Percentiles rank a stretch among this genome's conserved stretches.
Conservation (phyloP, 2,888 invertebrate genomes). For the Xylocampa areola region DNA sequence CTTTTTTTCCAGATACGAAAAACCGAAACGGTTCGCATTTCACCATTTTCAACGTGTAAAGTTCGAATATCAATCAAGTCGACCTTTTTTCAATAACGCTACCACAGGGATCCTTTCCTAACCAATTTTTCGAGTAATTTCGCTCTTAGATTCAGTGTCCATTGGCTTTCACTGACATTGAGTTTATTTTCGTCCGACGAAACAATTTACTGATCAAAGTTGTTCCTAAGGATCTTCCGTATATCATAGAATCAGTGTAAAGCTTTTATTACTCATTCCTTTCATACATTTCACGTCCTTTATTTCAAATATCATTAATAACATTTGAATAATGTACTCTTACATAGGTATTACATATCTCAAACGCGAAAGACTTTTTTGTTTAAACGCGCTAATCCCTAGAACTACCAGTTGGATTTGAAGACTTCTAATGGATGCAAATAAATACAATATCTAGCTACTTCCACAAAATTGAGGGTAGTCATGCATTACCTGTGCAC, state of each 20-base stretch:
- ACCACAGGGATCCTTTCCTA: conserved; percentile 77
- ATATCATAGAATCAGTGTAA: conserved; percentile 11
- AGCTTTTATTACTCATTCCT: conserved; percentile 1
- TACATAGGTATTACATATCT: conserved; percentile 2
- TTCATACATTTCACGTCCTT: too few species aligned
- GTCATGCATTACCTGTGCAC: too few species aligned
- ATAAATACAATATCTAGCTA: too few species aligned
- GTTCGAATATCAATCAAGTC: conserved; percentile 87
- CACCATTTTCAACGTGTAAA: conserved; percentile 87
- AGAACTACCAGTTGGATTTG: too few species aligned
- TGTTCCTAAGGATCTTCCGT: conserved; percentile 43
- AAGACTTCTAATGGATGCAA: too few species aligned
- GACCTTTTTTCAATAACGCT: conserved; percentile 88
- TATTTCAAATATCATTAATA: neutral
- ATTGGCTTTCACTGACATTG: conserved; percentile 58
- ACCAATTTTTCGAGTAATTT: conserved; percentile 86
- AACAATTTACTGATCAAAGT: conserved; percentile 68
- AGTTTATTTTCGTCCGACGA: conserved; percentile 56
- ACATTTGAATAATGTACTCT: conserved; percentile 12
- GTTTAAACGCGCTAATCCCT: too few species aligned
- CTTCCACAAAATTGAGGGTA: too few species aligned
- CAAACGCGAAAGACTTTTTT: conserved; percentile 5
- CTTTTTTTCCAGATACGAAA: conserved; percentile 86
- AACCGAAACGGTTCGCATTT: conserved; percentile 82
- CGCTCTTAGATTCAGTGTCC: conserved; percentile 75